Evolutionary conservation across 2,797 vertebrate genomes (phyloP).

Genomic region (Hippoglossus hippoglossus): DNA sequence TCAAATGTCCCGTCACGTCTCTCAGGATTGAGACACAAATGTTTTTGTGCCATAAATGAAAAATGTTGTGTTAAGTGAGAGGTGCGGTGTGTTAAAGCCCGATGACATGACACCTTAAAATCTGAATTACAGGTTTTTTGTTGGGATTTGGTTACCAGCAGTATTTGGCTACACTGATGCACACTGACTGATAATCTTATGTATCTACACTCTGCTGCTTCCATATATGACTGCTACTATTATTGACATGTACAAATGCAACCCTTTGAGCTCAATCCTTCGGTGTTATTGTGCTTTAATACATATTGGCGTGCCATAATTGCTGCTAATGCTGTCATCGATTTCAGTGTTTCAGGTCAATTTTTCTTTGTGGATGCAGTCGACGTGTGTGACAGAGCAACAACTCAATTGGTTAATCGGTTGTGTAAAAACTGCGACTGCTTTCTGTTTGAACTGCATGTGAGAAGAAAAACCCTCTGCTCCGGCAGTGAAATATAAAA

Average conservation of each 20-base stretch:
- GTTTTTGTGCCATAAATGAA: slow-evolving; percentile 14
- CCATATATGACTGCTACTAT: slow-evolving; percentile 30
- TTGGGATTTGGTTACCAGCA: slow-evolving; percentile 79
- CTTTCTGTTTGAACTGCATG: slow-evolving; percentile 26
- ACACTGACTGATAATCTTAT: slow-evolving; percentile 35
- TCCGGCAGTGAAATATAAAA: slow-evolving; percentile 44
- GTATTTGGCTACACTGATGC: slow-evolving; percentile 75
- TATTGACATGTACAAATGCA: slow-evolving; percentile 40
- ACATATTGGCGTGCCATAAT: slow-evolving; percentile 31
- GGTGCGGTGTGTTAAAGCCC: slow-evolving; percentile 30
- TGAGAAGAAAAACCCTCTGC: slow-evolving; percentile 31
- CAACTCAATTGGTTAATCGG: slow-evolving; percentile 11
- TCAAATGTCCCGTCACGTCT: neutral
- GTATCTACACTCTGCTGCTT: slow-evolving; percentile 20
- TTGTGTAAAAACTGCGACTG: slow-evolving; percentile 27
- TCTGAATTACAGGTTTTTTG: slow-evolving; percentile 9
- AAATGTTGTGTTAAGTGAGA: slow-evolving; percentile 16
- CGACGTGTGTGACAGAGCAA: slow-evolving; percentile 17
- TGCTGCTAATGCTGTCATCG: slow-evolving; percentile 11
- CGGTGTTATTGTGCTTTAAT: slow-evolving; percentile 70
- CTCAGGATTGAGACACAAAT: neutral
- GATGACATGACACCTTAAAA: slow-evolving; percentile 37
- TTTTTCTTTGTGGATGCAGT: slow-evolving; percentile 23
- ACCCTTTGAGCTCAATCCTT: slow-evolving; percentile 33
- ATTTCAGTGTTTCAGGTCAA: slow-evolving; percentile 25